A percentile compares a stretch with the other conserved stretches of the same genome.
Conservation (phyloP, 2,113 vertebrate species). For the Synchiropus splendidus region DNA sequence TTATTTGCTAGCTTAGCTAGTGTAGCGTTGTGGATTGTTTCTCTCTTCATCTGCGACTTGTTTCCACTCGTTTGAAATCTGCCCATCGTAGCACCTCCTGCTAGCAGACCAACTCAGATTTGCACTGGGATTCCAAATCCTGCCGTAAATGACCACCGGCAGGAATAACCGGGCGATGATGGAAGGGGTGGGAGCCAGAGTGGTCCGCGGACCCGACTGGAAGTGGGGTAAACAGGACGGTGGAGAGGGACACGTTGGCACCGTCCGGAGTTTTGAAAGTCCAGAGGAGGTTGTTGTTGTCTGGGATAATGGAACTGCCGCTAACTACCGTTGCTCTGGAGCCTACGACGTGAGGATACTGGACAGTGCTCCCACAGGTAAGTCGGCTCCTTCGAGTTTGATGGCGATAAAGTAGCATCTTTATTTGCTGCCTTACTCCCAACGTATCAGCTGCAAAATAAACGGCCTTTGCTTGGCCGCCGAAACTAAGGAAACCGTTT, state of each 20-base stretch:
- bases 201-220: slow-evolving; percentile 94
- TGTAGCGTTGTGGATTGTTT: slow-evolving; percentile 35
- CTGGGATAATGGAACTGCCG: slow-evolving; percentile 97
- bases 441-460: no score
- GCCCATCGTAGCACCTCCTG: slow-evolving; percentile 1
- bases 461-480: no score
- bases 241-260: slow-evolving; percentile 95
- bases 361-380: slow-evolving; percentile 96
- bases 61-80: slow-evolving; percentile 16
- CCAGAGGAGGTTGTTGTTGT: slow-evolving; percentile 97
- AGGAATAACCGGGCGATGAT: slow-evolving; percentile 97
- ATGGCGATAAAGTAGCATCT: no score
- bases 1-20: slow-evolving; percentile 32
- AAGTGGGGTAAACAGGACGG: slow-evolving; percentile 99
- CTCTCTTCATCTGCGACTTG: slow-evolving; percentile 32
- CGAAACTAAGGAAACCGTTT: no score
- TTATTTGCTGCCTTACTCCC: no score
- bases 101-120: slow-evolving; percentile 19
- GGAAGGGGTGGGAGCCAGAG: slow-evolving; percentile 93
- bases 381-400: slow-evolving; percentile 5
- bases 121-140: slow-evolving; percentile 9
- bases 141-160: slow-evolving; percentile 82
- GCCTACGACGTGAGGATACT: slow-evolving; percentile 94
- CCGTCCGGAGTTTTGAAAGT: slow-evolving; percentile 97
- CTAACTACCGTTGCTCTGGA: slow-evolving; percentile 97